Percentiles rank a stretch among this genome's conserved stretches.
Conservation (phyloP, 2,797 vertebrate species). For the Diplodus sargus region DNA sequence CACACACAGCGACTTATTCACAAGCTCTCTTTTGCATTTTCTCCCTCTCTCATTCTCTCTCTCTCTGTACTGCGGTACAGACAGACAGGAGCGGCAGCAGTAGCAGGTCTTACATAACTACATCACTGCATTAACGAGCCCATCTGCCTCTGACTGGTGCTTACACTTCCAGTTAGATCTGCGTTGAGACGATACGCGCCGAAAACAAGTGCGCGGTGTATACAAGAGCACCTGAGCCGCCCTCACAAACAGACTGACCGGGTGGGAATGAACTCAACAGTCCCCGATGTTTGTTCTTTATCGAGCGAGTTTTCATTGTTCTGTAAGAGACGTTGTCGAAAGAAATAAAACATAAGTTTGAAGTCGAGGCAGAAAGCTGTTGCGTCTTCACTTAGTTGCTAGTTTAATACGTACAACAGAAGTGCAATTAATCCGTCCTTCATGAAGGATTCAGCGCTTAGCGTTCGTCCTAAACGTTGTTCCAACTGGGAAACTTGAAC, state of each 20-base stretch:
- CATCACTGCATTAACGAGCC: conserved; percentile 81
- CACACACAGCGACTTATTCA: conserved; percentile 30
- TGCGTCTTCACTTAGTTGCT: background rate
- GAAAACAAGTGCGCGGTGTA: conserved; percentile 25
- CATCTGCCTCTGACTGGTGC: conserved; percentile 79
- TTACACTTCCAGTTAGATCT: conserved; percentile 52
- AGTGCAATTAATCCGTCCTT: background rate
- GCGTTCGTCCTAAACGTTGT: background rate
- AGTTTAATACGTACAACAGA: background rate
- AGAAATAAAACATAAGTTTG: too few species aligned
- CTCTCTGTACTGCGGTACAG: conserved; percentile 64
- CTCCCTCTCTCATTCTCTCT: conserved; percentile 22
- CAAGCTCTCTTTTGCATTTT: conserved; percentile 30
- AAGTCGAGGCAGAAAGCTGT: background rate
- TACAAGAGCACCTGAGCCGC: conserved; percentile 14
- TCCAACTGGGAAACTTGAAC: too few species aligned
- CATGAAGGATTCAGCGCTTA: too few species aligned
- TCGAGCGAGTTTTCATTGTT: background rate
- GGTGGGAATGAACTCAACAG: conserved; percentile 16
- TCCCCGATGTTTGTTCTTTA: background rate
- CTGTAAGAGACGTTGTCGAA: too few species aligned
- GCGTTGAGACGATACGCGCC: conserved; percentile 42
- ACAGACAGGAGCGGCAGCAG: conserved; percentile 67
- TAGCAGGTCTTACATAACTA: conserved; percentile 80
- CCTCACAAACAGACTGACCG: conserved; percentile 20